Conservation (phyloP, 2,888 invertebrate genomes). For the Caenorhabditis sp. region DNA sequence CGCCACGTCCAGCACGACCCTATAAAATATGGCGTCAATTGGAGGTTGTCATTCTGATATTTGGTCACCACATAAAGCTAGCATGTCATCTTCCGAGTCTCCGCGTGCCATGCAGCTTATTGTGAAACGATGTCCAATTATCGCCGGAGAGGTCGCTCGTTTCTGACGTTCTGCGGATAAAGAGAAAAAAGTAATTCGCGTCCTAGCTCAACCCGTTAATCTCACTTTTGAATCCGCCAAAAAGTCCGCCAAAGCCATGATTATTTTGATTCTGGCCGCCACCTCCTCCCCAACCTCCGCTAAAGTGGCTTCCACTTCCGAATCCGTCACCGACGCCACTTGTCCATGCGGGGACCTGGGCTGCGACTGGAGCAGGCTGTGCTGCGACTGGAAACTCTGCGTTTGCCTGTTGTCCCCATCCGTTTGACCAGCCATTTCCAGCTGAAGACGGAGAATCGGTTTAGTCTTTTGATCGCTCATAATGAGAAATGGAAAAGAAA, state of each 20-base stretch:
- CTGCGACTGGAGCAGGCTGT: conserved; percentile 18
- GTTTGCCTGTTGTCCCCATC: conserved; percentile 38
- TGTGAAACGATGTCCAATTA: conserved; percentile 68
- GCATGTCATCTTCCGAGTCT: conserved; percentile 68
- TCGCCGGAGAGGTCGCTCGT: conserved; percentile 32
- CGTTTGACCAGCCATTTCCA: conserved; percentile 35
- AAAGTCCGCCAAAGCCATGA: conserved; percentile 3
- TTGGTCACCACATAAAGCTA: conserved; percentile 46
- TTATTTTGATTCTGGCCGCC: conserved; percentile 28
- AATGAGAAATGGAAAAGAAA: too few species aligned
- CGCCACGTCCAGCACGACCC: conserved; percentile 77
- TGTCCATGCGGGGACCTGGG: conserved; percentile 26
- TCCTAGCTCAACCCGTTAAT: background rate
- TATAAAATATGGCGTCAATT: too few species aligned
- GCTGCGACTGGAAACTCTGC: conserved; percentile 11
- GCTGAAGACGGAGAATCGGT: conserved; percentile 6
- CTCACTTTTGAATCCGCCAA: conserved; percentile 38
- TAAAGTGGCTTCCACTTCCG: conserved; percentile 43
- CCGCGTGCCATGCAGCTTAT: conserved; percentile 75
- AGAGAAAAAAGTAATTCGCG: background rate
- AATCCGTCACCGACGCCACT: conserved; percentile 45
- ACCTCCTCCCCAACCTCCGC: conserved; percentile 52
- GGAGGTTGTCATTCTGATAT: background rate
- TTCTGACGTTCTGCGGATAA: conserved; percentile 44
- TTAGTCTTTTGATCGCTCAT: too few species aligned